Base-by-base conservation (phyloP, 2,888 invertebrate species). In the Danaus chrysippus region DNA sequence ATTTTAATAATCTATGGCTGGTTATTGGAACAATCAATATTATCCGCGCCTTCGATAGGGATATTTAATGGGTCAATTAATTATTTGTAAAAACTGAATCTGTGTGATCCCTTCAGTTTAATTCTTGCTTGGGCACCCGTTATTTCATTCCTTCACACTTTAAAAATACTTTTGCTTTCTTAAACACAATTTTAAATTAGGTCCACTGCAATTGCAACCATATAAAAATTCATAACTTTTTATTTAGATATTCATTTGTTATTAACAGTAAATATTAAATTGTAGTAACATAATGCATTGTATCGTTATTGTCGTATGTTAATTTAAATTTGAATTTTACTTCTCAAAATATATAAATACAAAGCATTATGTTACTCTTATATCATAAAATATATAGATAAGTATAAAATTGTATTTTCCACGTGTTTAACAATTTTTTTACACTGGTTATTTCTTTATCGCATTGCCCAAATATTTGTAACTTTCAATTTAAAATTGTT, bases 31-130 rank as follows among this genome's bases (percentile, higher is more conserved):
- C 76, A 85, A 84, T 84, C 83, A 70, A 77, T 72, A 84, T 83
- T 84, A 87, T 87, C 86, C 85, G 82, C 83, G 82, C 78, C 79
- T 82, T 76, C 76, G 42, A 63, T 79, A 67, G 61, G 49, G 71
- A 79, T 73, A 76, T 76, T 75, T 79, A 79, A 73, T 73, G 74
- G 77, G 81, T 81, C 80, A 85, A 78, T 77, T 83, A 34, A 49
- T 49, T 49, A 79, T 75, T 70, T 73, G 76, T 72, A 71, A 46
- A 34, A 67, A 44, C 59, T 67, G 53, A 59, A 59, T 62, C 64
- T 67, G 66, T 66, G 61, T 65, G 62, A 62, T 62, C 60, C 62
- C 57, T 63, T 62, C 65, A 62, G 59, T 53, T 52, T 56, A 54
- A 43, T 46, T 12, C 42, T 52, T 62, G 62, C 58, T 49, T 59